Base-by-base conservation (phyloP, 1,140 invertebrate species). In the Drosophila virilis region DNA sequence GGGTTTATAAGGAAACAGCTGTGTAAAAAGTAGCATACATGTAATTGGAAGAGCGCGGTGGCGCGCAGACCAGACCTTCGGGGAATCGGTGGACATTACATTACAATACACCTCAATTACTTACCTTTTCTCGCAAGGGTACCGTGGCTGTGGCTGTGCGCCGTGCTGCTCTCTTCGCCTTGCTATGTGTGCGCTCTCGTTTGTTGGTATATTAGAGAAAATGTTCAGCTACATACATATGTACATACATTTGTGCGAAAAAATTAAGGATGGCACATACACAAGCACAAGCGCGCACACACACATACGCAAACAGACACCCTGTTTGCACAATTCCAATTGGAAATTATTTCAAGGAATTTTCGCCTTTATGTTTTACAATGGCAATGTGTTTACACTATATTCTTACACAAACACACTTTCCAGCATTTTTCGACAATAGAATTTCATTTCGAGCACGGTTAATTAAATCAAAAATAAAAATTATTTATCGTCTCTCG, bases 131-230 rank as follows among this genome's bases (percentile, higher is more conserved):
- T 75, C 67, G 55, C 55, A 74, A 76, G 77, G 60, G 77, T 80
- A 80, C 48, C 60, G 75, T 70, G 37, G 38, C 61, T 66, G 60
- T 55, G 68, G 35, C 64, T 73, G 73, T 68, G 66, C 57, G 48
- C 38, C 51, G 64, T 60, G 55, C 43, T 78, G 69, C 71, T 66
- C 55, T 64, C 72, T 68, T 74, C 10, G 35, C 50, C 43, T 45
- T 59, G 59, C 59, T 75, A 15, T 70, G 37, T 83, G 55, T 46
- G 59, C 59, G 40, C 83, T 71, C 78, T 76, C 82, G 69, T 79
- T 79, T 86, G 82, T 86, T 85, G 83, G 83, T 86, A 86, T 86
- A 84, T 84, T 77, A 85, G 80, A 85, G 81, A 85, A 83, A 84
- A 84, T 85, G 77, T 80, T 73, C 66, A 72, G 61, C 78, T 71